Evolutionary conservation across 2,113 vertebrate species (phyloP), one percentile per base, ranked within the genome.

Genomic region (Chaenogobius annularis): DNA sequence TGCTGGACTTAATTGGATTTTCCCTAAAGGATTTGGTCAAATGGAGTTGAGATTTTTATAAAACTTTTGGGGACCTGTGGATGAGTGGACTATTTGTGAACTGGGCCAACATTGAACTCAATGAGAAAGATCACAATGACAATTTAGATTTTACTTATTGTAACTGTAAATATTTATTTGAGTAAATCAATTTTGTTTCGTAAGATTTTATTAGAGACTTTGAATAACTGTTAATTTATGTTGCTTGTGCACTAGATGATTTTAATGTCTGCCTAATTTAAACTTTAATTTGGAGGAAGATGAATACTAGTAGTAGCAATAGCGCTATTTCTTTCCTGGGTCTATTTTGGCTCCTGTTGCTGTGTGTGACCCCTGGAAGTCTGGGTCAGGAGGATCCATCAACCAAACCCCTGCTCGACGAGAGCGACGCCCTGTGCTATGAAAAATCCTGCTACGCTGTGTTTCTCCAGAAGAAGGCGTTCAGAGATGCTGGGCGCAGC

Each of bases 401-500:
- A 11, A 64, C 40, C 58, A 50, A 2, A 19, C 14, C 40, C 58
- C 72, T 63, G 46, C 89, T 93, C 65, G 81, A 56, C 5, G 93
- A 95, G 78, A 87, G 73, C 20, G 91, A 94, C 1, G 93, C 90
- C 0, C 31, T 95, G 73, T 97, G 96, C 74, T 73, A 91, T 11
- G 88, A 85, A 3, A 85, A 90, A 12, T 92, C 94, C 85, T 97
- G 96, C 90, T 96, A 94, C n/a, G 91, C 90, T 0, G 90, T 95
- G 68, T 95, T 94, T 83, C 83, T 92, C 14, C 91, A 93, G 62
- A 93, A 93, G 79, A 92, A 91, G 63, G 89, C 78, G 68, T 97
- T 97, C 80, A 84, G 94, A 78, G 95, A 96, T n/a, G 94, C 96
- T 44, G 95, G 95, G 90, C 82, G 93, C 80, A 92, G 91, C 82